phyloP scores from a whole-genome alignment of 2,888 invertebrate genomes.

The Amblyjoppa fuscipennis region DNA sequence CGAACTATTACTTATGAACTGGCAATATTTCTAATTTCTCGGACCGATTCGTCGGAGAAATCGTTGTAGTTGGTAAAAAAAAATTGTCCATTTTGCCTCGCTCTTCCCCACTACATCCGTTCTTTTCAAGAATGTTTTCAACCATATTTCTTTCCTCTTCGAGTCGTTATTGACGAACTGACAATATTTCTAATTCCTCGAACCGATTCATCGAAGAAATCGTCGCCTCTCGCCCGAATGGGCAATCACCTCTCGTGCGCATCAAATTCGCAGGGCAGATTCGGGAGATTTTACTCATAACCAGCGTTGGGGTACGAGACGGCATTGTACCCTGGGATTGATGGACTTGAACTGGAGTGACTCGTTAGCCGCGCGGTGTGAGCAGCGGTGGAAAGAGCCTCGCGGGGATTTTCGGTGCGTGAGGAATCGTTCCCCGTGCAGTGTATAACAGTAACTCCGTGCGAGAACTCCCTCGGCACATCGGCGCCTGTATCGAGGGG shows the following conservation, averaged over 20 bases:
- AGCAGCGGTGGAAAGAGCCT: slow-evolving; percentile 32
- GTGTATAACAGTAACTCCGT: not conserved
- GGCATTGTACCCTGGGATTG: slow-evolving; percentile 77
- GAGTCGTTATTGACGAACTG: too few species aligned
- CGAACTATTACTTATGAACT: too few species aligned
- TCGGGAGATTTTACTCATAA: not conserved
- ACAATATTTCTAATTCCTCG: too few species aligned
- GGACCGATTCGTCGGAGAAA: too few species aligned
- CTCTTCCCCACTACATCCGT: too few species aligned
- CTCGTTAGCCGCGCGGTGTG: slow-evolving; percentile 73
- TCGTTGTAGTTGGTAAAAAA: too few species aligned
- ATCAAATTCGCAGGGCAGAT: not conserved
- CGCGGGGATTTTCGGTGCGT: slow-evolving; percentile 54
- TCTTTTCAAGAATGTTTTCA: too few species aligned
- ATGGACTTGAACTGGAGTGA: slow-evolving; percentile 75
- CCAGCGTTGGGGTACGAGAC: not conserved
- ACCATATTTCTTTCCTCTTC: too few species aligned
- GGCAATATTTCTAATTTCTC: too few species aligned
- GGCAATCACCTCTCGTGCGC: not conserved
- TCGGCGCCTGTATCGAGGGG: slow-evolving; percentile 2
- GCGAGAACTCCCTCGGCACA: slow-evolving; percentile 25
- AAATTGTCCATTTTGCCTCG: too few species aligned
- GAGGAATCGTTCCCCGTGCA: slow-evolving; percentile 58
- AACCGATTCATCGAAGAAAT: not conserved
- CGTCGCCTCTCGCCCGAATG: not conserved